Conservation (phyloP, 1,140 invertebrate species). For the Drosophila murphyi region DNA sequence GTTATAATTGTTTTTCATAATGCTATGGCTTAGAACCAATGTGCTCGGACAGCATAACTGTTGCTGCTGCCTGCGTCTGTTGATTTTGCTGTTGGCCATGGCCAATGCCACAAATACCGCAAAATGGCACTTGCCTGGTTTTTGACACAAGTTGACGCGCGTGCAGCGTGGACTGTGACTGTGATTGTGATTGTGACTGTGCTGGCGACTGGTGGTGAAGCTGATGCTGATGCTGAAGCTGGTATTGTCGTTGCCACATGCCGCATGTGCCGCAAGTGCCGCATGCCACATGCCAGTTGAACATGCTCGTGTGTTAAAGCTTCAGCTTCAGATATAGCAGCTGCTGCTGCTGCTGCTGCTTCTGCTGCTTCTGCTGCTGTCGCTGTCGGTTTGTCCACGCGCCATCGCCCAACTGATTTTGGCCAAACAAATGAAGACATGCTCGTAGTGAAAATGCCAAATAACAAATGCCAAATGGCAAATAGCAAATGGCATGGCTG, state of each 20-base stretch:
- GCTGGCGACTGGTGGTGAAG: too few species aligned
- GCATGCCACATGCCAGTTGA: conserved; percentile 57
- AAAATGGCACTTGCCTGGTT: conserved; percentile 76
- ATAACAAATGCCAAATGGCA: conserved; percentile 19
- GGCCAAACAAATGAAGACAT: conserved; percentile 63
- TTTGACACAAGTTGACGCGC: conserved; percentile 65
- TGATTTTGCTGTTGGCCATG: conserved; percentile 38
- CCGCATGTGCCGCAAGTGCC: conserved; percentile 31
- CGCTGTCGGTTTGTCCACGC: conserved; percentile 40
- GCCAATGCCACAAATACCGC: conserved; percentile 65
- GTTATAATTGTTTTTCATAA: background rate
- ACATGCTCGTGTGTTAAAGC: conserved; percentile 33
- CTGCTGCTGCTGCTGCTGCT: conserved; percentile 3
- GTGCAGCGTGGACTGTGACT: conserved; percentile 27
- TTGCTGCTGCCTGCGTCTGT: conserved; percentile 37
- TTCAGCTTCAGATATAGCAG: conserved; percentile 1
- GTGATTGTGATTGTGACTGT: conserved; percentile 3
- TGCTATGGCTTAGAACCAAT: conserved; percentile 1
- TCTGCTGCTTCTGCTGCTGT: conserved; percentile 21
- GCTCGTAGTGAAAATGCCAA: conserved; percentile 30
- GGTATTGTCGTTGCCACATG: conserved; percentile 37
- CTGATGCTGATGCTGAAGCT: conserved; percentile 16
- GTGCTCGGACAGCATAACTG: conserved; percentile 55
- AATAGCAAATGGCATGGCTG: conserved; percentile 32
- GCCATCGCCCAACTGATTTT: conserved; percentile 67